Evolutionary conservation across 2,113 vertebrate species (phyloP).

Genomic region (Tylochromis polylepis): DNA sequence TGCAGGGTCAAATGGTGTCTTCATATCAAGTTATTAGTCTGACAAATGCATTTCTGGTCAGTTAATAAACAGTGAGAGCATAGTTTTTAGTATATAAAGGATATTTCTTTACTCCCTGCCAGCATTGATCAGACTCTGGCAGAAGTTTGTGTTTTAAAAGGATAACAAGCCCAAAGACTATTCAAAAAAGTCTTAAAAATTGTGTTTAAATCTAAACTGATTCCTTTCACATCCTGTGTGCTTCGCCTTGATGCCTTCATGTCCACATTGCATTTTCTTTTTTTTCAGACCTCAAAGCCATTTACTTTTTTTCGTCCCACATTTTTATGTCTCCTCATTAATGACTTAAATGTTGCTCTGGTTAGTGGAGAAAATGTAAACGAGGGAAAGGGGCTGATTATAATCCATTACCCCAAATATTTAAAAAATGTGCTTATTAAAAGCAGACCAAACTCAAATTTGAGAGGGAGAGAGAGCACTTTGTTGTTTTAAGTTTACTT

Average conservation of each 20-base stretch:
- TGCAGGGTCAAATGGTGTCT: background rate
- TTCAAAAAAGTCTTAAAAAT: background rate
- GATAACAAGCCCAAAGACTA: background rate
- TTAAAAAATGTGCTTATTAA: constrained; percentile 43
- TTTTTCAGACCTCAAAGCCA: background rate
- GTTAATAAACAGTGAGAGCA: background rate
- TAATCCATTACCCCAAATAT: constrained; percentile 36
- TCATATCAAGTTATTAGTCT: background rate
- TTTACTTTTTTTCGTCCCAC: background rate
- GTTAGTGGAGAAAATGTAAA: constrained; percentile 11
- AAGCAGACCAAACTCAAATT: background rate
- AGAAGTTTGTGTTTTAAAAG: background rate
- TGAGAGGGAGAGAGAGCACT: background rate
- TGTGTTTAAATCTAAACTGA: background rate
- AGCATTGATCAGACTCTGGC: fast-evolving
- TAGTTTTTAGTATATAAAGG: background rate
- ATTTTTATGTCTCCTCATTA: constrained; percentile 43
- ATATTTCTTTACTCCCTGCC: background rate
- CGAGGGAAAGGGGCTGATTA: background rate
- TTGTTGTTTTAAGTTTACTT: background rate
- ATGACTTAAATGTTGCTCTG: constrained; percentile 39
- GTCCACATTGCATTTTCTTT: background rate
- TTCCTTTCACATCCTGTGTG: background rate
- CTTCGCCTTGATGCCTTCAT: background rate
- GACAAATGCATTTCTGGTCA: background rate